Evolutionary conservation across 2,888 invertebrate genomes (phyloP), one percentile per base, ranked within the genome.

Genomic region (Auanema sp.): DNA sequence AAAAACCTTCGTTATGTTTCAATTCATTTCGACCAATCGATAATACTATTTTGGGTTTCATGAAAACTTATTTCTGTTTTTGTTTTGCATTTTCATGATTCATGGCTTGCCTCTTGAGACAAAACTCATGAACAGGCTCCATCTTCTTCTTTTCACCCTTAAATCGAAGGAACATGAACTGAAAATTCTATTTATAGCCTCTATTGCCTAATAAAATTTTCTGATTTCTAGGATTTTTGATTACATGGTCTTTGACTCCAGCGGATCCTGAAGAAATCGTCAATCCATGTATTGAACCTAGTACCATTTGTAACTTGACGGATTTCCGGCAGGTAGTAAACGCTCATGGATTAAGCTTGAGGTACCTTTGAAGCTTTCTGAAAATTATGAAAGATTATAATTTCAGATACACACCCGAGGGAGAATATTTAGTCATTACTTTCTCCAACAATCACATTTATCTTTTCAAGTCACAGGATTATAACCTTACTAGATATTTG

Each of bases 371-470:
- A 16, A 5, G 4, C 33, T n/a, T n/a, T n/a, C n/a, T n/a, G n/a
- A n/a, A n/a, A n/a, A n/a, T n/a, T 43, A 43, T 43, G 43, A 43
- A 43, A 43, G 12, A 12, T 43, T 6, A 24, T 8, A 8, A 23
- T n/a, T 51, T 41, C 23, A 63, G 72, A 21, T 70, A 64, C 44
- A 61, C 66, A 16, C 66, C 64, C 0, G 65, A 72, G 51, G 69
- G 69, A 6, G 64, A 59, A 18, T 63, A 53, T 47, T 41, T 72
- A 3, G 65, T 64, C 1, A 58, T 62, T 2, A 58, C 65, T 18
- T 61, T 68, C n/a, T 57, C 69, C 0, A 64, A 68, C 5, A 10
- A 55, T 10, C 59, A 65, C 2, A 47, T 70, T 5, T 42, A 55
- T 33, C 63, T 68, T 14, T 41, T 68, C 8, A 55, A 62, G 23